Percentiles rank a stretch among this genome's conserved stretches.
Conservation (phyloP, 2,797 vertebrate genomes). For the Eidolon dupreanum region DNA sequence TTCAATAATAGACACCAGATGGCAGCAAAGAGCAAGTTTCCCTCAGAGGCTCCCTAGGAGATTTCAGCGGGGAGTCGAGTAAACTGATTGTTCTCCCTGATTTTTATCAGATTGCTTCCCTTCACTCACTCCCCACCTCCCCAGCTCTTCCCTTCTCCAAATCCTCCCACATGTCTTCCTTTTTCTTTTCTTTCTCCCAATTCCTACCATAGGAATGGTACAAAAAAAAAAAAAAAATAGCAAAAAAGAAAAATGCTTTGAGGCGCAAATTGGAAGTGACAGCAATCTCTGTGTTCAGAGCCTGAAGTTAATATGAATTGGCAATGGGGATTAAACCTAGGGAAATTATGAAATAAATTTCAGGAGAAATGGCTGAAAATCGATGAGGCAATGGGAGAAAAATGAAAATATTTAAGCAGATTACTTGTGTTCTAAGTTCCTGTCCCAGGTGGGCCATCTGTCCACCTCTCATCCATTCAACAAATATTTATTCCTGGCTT, state of each 20-base stretch:
- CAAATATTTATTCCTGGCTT: background rate
- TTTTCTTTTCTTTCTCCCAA: background rate
- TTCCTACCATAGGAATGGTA: background rate
- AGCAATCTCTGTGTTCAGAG: slow-evolving; percentile 27
- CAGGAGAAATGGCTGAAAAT: slow-evolving; percentile 15
- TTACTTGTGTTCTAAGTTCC: background rate
- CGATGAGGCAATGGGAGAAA: background rate
- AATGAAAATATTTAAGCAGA: slow-evolving; percentile 44
- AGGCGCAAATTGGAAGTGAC: slow-evolving; percentile 38
- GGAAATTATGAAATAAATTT: slow-evolving; percentile 1
- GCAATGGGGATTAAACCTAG: background rate
- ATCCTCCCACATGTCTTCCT: background rate
- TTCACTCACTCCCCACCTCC: background rate
- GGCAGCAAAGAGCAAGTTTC: slow-evolving; percentile 79
- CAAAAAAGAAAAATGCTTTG: background rate
- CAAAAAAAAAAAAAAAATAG: background rate
- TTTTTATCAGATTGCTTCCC: background rate
- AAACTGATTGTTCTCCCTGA: background rate
- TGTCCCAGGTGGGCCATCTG: background rate
- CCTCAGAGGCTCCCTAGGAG: background rate
- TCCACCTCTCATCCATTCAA: background rate
- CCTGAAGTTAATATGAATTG: background rate
- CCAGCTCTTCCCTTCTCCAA: background rate
- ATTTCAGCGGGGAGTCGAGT: background rate
- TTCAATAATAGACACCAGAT: slow-evolving; percentile 63